phyloP scores from a whole-genome alignment of 2,113 vertebrate species.

The Thermophis baileyi region DNA sequence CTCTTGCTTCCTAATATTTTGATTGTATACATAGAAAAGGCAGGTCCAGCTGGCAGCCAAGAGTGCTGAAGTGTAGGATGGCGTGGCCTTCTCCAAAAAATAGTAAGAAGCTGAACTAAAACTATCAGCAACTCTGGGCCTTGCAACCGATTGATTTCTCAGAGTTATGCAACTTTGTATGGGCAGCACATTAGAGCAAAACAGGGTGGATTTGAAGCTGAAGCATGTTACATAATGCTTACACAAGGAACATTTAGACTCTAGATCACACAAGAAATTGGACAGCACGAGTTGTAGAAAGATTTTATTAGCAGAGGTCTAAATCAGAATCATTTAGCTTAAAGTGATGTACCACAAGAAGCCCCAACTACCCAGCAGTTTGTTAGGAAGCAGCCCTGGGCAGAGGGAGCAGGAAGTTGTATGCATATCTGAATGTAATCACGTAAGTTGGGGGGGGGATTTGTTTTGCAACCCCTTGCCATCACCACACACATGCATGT shows the following conservation, averaged over 20 bases:
- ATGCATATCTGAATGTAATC: neutral
- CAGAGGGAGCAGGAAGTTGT: slow-evolving; percentile 2
- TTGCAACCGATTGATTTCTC: neutral
- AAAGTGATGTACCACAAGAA: neutral
- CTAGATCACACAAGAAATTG: slow-evolving; percentile 4
- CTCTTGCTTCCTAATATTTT: neutral
- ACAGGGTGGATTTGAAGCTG: neutral
- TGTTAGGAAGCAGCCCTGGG: slow-evolving; percentile 27
- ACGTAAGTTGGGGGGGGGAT: neutral
- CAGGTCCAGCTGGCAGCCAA: neutral
- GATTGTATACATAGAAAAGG: neutral
- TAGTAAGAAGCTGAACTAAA: neutral
- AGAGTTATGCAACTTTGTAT: neutral
- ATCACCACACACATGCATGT: slow-evolving; percentile 28
- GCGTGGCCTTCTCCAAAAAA: neutral
- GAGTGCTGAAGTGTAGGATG: neutral
- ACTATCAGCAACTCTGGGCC: neutral
- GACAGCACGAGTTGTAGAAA: neutral
- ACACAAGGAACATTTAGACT: neutral
- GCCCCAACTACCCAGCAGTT: slow-evolving; percentile 2
- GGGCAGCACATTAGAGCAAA: neutral
- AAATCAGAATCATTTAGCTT: neutral
- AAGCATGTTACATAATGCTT: neutral
- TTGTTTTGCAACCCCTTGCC: neutral
- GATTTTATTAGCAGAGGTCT: slow-evolving; percentile 22